phyloP scores from a whole-genome alignment of 2,113 vertebrate species.

The Lophotis ruficrista region DNA sequence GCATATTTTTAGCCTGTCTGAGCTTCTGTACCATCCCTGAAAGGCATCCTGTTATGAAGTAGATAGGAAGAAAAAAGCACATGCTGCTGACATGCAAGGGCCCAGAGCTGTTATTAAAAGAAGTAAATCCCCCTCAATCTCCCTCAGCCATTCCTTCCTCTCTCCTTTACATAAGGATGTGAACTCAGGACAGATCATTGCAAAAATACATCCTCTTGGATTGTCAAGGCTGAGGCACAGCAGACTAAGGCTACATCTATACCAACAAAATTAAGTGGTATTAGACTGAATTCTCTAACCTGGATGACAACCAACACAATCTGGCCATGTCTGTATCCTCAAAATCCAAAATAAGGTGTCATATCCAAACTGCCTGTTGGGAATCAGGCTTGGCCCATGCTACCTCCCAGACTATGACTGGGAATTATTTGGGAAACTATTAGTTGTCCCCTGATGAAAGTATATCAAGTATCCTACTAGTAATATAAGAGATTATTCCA shows the following conservation, averaged over 20 bases:
- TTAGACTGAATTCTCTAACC: neutral
- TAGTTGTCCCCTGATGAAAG: neutral
- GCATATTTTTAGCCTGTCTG: conserved; percentile 36
- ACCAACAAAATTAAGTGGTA: neutral
- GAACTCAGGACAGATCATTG: conserved; percentile 9
- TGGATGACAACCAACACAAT: neutral
- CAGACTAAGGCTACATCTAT: neutral
- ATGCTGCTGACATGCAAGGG: neutral
- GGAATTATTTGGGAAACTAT: neutral
- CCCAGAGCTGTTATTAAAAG: conserved; percentile 36
- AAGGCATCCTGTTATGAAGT: conserved; percentile 42
- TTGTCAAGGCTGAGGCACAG: neutral
- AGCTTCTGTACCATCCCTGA: conserved; percentile 7
- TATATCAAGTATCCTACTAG: neutral
- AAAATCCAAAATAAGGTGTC: neutral
- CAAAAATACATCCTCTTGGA: neutral
- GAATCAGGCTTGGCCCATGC: neutral
- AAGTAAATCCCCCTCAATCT: conserved; percentile 29
- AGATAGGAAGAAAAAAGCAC: conserved; percentile 36
- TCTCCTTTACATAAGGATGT: conserved; percentile 9
- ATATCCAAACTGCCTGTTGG: neutral
- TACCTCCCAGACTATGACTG: neutral
- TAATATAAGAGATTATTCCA: neutral
- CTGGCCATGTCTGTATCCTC: neutral
- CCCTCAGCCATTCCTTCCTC: neutral